These are phyloP conservation scores for Axis porcinus DNA, from an alignment of 2,113 vertebrate genomes.

Conservation along the genomic window DNA sequence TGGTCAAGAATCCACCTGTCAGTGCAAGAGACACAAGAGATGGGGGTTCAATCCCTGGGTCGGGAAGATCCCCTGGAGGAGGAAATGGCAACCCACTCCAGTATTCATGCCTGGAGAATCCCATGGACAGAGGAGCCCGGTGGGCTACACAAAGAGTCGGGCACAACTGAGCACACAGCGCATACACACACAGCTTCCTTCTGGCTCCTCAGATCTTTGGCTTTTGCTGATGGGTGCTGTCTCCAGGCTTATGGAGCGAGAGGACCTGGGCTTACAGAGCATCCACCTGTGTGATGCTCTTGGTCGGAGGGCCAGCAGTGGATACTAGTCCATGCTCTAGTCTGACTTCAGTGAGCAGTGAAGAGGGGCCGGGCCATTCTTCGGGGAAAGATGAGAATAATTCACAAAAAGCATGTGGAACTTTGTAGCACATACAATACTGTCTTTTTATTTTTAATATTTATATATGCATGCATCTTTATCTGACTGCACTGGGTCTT, in stretches of 20 bases:
- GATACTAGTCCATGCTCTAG: background rate
- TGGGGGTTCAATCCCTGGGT: background rate
- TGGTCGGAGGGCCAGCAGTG: background rate
- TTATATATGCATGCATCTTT: background rate
- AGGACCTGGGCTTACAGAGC: background rate
- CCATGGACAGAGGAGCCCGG: background rate
- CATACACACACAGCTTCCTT: background rate
- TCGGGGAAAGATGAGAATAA: background rate
- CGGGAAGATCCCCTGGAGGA: background rate
- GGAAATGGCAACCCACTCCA: background rate
- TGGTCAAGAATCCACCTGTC: background rate
- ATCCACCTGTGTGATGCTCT: background rate
- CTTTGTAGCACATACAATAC: background rate
- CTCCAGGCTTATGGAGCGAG: background rate
- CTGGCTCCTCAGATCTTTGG: background rate
- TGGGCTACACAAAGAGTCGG: background rate
- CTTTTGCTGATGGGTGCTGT: background rate
- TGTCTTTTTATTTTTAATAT: background rate
- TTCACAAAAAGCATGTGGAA: background rate
- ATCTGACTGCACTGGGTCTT: background rate
- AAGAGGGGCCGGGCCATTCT: background rate
- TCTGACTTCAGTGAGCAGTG: background rate
- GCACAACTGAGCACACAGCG: background rate
- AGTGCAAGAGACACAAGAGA: background rate
- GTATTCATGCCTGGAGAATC: background rate